These are phyloP conservation scores for Homalodisca vitripennis DNA, from an alignment of 1,140 invertebrate genomes.

Conservation along the genomic window DNA sequence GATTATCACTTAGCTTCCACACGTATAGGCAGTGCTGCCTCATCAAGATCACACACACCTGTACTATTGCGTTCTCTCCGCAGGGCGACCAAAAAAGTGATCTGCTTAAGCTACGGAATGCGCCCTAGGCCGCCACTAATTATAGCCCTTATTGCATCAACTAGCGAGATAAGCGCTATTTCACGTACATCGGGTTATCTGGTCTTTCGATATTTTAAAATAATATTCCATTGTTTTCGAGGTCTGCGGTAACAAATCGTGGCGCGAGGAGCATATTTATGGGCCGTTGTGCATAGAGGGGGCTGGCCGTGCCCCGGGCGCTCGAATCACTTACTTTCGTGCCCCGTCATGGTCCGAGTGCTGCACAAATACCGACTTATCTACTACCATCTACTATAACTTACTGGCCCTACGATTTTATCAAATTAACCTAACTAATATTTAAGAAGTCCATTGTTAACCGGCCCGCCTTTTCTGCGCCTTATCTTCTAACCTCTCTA, in stretches of 20 bases:
- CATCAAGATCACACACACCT: neutral
- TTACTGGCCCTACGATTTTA: constrained; percentile 23
- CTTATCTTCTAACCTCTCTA: constrained; percentile 14
- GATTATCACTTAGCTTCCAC: neutral
- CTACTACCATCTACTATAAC: constrained; percentile 10
- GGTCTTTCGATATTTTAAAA: constrained; percentile 31
- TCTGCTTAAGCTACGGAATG: constrained; percentile 24
- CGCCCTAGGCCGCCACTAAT: constrained; percentile 12
- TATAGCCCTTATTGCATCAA: constrained; percentile 29
- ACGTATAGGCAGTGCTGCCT: neutral
- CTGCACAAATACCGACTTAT: constrained; percentile 19
- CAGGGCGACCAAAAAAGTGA: constrained; percentile 9
- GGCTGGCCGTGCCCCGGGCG: constrained; percentile 10
- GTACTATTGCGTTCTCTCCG: neutral
- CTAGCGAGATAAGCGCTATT: constrained; percentile 7
- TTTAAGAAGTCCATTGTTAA: constrained; percentile 17
- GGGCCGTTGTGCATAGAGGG: constrained; percentile 5
- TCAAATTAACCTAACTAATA: constrained; percentile 13
- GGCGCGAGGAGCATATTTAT: neutral
- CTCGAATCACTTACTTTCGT: constrained; percentile 27
- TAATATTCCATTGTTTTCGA: constrained; percentile 32
- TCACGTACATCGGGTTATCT: constrained; percentile 22
- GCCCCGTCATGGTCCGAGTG: constrained; percentile 6
- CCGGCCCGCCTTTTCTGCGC: constrained; percentile 19
- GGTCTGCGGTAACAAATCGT: constrained; percentile 22